phyloP scores from a whole-genome alignment of 2,888 invertebrate species.

The Rhagonycha fulva region DNA sequence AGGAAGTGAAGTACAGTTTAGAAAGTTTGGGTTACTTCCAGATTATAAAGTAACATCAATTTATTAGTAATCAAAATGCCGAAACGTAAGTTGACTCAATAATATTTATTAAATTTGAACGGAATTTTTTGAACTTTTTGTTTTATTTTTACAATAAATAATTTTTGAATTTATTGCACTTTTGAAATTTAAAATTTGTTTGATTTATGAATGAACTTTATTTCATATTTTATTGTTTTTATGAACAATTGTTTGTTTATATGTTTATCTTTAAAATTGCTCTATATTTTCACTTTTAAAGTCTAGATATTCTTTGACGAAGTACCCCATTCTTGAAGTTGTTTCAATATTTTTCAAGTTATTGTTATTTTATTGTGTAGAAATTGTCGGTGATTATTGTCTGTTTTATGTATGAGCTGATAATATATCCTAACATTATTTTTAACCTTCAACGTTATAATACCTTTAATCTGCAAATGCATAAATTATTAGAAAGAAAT shows the following conservation, averaged over 20 bases:
- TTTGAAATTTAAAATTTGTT: neutral
- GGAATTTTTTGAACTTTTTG: neutral
- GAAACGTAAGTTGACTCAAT: neutral
- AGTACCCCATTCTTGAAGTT: neutral
- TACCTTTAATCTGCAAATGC: neutral
- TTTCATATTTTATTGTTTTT: no score
- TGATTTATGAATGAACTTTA: neutral
- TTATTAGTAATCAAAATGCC: neutral
- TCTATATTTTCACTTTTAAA: no score
- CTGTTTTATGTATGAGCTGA: neutral
- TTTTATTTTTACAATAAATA: neutral
- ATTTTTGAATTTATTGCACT: neutral
- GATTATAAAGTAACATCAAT: neutral
- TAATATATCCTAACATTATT: neutral
- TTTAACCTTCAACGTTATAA: neutral
- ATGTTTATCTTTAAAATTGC: no score
- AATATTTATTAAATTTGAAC: neutral
- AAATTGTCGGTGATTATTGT: neutral
- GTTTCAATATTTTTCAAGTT: neutral
- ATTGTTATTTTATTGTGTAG: neutral
- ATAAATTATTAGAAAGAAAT: neutral
- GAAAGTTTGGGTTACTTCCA: neutral
- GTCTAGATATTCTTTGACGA: neutral
- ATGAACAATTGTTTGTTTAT: no score
- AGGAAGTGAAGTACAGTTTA: neutral